These are phyloP conservation scores for Epizoanthus ramosus DNA, from an alignment of 92 coral and sea anemone genomes.

Conservation along the genomic window DNA sequence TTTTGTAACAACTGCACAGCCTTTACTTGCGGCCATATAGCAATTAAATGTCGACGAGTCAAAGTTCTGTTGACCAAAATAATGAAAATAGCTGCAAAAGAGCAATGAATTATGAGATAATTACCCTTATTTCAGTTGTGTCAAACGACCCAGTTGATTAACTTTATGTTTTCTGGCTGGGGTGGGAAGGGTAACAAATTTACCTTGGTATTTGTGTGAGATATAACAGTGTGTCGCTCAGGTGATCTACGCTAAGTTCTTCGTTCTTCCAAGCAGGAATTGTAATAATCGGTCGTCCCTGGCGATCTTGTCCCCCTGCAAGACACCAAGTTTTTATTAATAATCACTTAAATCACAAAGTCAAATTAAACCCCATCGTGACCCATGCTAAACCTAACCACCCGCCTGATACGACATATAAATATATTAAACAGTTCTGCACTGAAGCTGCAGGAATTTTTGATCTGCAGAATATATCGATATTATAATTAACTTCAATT, in stretches of 20 bases:
- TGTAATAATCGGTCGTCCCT: constrained; percentile 82
- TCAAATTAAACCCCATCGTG: too few relatives aligned
- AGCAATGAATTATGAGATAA: background rate
- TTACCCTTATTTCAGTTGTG: background rate
- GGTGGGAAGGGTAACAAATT: background rate
- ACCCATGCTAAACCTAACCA: background rate
- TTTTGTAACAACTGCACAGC: background rate
- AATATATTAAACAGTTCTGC: too few relatives aligned
- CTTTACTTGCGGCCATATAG: background rate
- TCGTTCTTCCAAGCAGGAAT: constrained; percentile 81
- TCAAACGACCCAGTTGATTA: background rate
- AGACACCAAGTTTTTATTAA: background rate
- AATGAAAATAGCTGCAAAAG: background rate
- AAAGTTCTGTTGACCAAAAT: background rate
- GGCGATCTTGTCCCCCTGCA: constrained; percentile 86
- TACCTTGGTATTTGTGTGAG: constrained; percentile 92
- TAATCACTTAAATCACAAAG: constrained; percentile 8
- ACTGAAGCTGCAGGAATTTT: background rate
- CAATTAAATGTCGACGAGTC: constrained; percentile 19
- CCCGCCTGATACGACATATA: background rate
- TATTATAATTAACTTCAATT: background rate
- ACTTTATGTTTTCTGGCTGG: background rate
- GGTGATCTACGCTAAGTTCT: constrained; percentile 67
- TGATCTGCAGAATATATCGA: background rate
- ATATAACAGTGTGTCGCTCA: constrained; percentile 79